Base-by-base conservation (phyloP, 2,113 vertebrate species). In the pig (Sus scrofa) region DNA sequence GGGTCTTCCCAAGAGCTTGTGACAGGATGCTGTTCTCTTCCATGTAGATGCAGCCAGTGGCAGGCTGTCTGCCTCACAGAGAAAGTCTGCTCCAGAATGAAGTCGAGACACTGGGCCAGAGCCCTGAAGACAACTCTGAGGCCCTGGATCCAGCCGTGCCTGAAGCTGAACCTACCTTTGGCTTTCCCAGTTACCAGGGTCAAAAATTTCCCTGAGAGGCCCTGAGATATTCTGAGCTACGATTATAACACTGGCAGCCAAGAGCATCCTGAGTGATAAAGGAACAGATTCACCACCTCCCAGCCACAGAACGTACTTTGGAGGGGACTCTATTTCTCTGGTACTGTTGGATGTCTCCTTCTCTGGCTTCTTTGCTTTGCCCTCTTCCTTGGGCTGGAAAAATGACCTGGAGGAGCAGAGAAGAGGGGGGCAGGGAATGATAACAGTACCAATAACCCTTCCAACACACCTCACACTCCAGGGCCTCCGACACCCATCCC, bases 301-400 rank as follows among this genome's bases (percentile, higher is more conserved):
- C 7, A 1, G 26, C 7, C 44, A 71, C 22, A 0, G 27, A 32
- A 97, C 97, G 0, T 82, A 98, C 98, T 96, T 97, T 1, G 96
- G 82, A 19, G 85, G 83, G 0, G 82, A 58, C 18, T 68, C 79
- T 44, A 95, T 97, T 98, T 86, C 97, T 97, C 82, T 91, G 96
- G 86, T 19, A 32, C 79, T 52, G 97, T 97, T 78, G 30, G 93
- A 54, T 1, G 98, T 77, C 73, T 94, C 97, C 92, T 97, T 97
- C 44, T 98, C 97, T 0, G 98, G 98, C 78, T 98, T 98, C 83
- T 98, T 98, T 24, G 74, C 97, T 87, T 99, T 99, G 87, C 77
- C 94, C 89, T 98, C 98, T 92, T 98, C 98, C 71, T 96, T 95
- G 54, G 99, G 99, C 94, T 99, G 98, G 90, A 99, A 99, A 98